Evolutionary conservation across 1,140 invertebrate genomes (phyloP), one percentile per base, ranked within the genome.

Genomic region (Drosophila kikkawai): DNA sequence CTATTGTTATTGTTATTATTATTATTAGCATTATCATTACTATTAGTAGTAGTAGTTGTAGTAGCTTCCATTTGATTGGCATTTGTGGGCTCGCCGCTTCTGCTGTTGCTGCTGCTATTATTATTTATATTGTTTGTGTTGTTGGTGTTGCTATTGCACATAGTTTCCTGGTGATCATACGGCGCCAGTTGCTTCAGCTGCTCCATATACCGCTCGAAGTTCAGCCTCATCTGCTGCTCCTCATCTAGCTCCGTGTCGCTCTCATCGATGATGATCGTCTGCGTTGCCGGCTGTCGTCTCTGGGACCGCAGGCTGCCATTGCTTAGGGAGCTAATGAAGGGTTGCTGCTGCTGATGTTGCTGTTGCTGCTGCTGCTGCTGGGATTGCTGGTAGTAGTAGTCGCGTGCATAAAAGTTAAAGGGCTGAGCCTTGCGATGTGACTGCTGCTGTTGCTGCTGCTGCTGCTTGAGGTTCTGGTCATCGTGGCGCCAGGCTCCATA

Each of bases 1-100:
- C 58, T 73, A 56, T 73, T 34, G 37, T 68, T 75, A 75, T 64
- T 48, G 51, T 77, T 76, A 79, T 79, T 85, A 78, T 55, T 82
- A 60, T 81, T 69, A 76, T 63, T 76, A 57, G 60, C 73, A 53
- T 59, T 61, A 57, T 59, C 66, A 22, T 41, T 69, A 61, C 51
- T 77, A 64, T 53, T 50, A 50, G 48, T 82, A 48, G 48, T 65
- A 76, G 83, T 82, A 60, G 71, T 79, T 67, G 84, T 88, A 78
- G 78, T 88, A 88, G 84, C 84, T 71, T 88, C 84, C 80, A 70
- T 88, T 88, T 75, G 80, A 88, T 88, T 88, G 84, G 83, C 76
- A 87, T 87, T 88, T 63, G 69, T 84, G 80, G 74, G 55, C 57
- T 73, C 69, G 69, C 44, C 79, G 56, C 56, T 82, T 68, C 48